Conservation (phyloP, 2,113 vertebrate species). For the Ammospiza nelsoni region DNA sequence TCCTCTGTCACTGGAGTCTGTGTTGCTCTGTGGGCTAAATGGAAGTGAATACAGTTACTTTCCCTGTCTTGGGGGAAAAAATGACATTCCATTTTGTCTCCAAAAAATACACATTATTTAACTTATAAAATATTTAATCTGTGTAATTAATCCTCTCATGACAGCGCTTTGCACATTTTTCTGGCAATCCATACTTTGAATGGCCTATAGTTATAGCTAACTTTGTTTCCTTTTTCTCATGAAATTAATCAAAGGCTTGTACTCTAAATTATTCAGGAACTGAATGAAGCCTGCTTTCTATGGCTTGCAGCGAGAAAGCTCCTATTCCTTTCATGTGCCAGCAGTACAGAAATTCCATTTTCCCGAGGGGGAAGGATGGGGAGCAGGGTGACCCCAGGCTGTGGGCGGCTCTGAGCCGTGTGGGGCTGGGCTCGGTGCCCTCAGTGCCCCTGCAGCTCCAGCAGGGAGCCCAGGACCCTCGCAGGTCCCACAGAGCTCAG, state of each 20-base stretch:
- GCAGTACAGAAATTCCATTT: not conserved
- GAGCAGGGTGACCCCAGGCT: not conserved
- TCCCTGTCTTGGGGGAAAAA: conserved; percentile 72
- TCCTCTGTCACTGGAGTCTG: conserved; percentile 51
- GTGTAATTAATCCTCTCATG: conserved; percentile 79
- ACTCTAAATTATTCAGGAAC: conserved; percentile 72
- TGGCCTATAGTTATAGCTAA: conserved; percentile 56
- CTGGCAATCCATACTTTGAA: conserved; percentile 63
- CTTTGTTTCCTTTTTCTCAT: conserved; percentile 60
- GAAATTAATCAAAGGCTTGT: conserved; percentile 63
- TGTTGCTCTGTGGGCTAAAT: conserved; percentile 71
- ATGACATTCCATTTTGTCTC: conserved; percentile 83
- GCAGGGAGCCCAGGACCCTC: not conserved
- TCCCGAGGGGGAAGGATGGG: not conserved
- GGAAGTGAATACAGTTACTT: conserved; percentile 67
- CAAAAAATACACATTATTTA: conserved; percentile 83
- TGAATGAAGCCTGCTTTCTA: conserved; percentile 61
- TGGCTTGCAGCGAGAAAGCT: conserved; percentile 59
- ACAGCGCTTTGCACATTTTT: conserved; percentile 71
- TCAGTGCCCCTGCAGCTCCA: not conserved
- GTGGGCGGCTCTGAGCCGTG: not conserved
- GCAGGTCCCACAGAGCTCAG: not conserved
- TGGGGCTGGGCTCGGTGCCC: not conserved
- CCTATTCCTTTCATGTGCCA: conserved; percentile 37
- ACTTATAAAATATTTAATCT: conserved; percentile 85